Evolutionary conservation across 35 echinoderm and acorn worm species (phyloP).

Genomic region (Apostichopus japonicus): DNA sequence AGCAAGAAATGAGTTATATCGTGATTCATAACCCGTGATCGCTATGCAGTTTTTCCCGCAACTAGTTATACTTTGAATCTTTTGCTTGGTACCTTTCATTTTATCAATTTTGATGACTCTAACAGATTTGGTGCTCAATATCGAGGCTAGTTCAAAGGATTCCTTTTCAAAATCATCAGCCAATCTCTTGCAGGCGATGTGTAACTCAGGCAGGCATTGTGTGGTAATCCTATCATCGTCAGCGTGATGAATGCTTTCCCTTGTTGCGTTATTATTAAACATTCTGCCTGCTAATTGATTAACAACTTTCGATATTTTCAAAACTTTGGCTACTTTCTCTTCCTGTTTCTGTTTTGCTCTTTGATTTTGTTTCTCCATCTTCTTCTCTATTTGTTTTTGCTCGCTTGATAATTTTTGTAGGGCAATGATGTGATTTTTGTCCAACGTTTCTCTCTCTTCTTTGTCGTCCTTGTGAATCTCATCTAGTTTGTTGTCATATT

Average conservation of each 20-base stretch:
- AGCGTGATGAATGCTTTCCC: background rate
- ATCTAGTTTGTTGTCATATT: background rate
- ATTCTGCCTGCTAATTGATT: background rate
- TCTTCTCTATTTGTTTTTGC: background rate
- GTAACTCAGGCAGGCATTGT: background rate
- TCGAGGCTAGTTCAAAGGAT: background rate
- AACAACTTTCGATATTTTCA: background rate
- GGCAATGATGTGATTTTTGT: background rate
- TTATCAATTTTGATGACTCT: background rate
- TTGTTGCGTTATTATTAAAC: background rate
- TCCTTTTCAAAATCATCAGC: background rate
- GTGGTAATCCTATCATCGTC: background rate
- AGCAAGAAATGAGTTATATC: background rate
- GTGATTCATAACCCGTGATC: background rate
- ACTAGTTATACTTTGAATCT: background rate
- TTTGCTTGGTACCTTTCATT: background rate
- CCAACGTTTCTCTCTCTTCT: background rate
- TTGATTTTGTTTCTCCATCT: background rate
- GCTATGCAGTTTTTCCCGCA: background rate
- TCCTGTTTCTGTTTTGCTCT: background rate
- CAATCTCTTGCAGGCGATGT: background rate
- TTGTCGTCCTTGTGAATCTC: background rate
- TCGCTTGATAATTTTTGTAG: background rate
- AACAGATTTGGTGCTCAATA: background rate
- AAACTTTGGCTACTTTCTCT: background rate